Evolutionary conservation across 1,140 invertebrate species (phyloP), one percentile per base, ranked within the genome.

Genomic region (Drosophila arizonae): DNA sequence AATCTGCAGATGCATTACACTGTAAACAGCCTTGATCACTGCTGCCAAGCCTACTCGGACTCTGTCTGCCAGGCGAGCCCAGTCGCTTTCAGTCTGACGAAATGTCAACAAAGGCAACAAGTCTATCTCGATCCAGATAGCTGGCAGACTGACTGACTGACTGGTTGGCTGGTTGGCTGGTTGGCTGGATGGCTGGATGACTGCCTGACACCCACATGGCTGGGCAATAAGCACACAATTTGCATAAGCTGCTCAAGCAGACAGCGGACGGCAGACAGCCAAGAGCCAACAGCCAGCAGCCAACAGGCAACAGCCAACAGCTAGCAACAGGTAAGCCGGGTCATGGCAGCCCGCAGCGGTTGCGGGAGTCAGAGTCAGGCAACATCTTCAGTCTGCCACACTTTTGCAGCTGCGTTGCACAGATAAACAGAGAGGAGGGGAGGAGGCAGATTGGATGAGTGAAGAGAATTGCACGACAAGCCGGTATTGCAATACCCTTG

Each of bases 81-180:
- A 69, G 70, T 60, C 67, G 55, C 50, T 50, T 58, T 76, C 45
- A 62, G 78, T 64, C 81, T 87, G 84, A 87, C 76, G 79, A 86
- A 86, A 86, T 86, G 81, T 86, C 81, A 86, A 86, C 81, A 87
- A 87, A 71, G 76, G 76, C 81, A 86, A 86, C 81, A 86, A 86
- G 81, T 86, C 81, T 86, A 86, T 86, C 79, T 86, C 79, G 77
- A 56, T 39, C 24, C 36, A 45, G 55, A 60, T 54, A 51, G 28
- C 48, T 57, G 43, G 17, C 52, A 55, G 39, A 36, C 52, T 57
- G 43, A 26, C 52, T 65, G 39, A 36, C 54, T 57, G 61, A 58
- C 69, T 72, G 70, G 21, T 24, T 24, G 21, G 43, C 28, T 69
- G 21, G 43, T 17, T 69, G 43, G 15, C 52, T 65, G 39, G 28